Percentiles rank a stretch among this genome's conserved stretches.
These are phyloP conservation scores for Watsonalla binaria DNA, from an alignment of 2,888 invertebrate species.

Conservation along the genomic window DNA sequence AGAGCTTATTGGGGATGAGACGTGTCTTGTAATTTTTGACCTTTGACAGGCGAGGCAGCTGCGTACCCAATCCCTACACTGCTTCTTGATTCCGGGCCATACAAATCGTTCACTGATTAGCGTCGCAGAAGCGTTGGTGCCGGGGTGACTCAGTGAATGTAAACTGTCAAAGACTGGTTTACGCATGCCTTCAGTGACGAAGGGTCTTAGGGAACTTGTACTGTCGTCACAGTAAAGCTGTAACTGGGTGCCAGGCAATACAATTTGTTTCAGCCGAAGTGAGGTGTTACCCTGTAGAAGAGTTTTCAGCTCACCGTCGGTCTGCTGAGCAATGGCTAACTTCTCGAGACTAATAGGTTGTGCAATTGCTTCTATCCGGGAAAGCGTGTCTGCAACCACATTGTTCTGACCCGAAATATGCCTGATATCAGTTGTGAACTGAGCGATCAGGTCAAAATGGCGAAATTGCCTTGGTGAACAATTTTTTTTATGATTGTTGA, in stretches of 20 bases:
- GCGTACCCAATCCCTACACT: slow-evolving; percentile 33
- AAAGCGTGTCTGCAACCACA: slow-evolving; percentile 38
- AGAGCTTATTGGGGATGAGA: neutral
- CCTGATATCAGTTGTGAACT: slow-evolving; percentile 40
- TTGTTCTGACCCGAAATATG: slow-evolving; percentile 37
- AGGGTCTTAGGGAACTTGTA: slow-evolving; percentile 15
- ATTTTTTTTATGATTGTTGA: slow-evolving; percentile 27
- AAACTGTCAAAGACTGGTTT: slow-evolving; percentile 15
- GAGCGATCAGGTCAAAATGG: slow-evolving; percentile 35
- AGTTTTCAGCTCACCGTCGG: slow-evolving; percentile 14
- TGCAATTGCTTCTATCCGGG: slow-evolving; percentile 21
- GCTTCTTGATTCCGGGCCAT: slow-evolving; percentile 40
- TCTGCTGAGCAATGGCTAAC: slow-evolving; percentile 12
- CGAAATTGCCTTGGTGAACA: slow-evolving; percentile 37
- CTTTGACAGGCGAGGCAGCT: neutral
- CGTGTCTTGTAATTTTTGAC: neutral
- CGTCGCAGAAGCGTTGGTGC: neutral
- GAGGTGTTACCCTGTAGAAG: slow-evolving; percentile 7
- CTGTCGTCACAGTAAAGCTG: slow-evolving; percentile 15
- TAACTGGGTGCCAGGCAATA: slow-evolving; percentile 5
- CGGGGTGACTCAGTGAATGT: slow-evolving; percentile 8
- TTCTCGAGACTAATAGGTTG: slow-evolving; percentile 9
- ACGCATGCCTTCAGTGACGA: slow-evolving; percentile 10
- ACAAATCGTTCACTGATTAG: slow-evolving; percentile 37
- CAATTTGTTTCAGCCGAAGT: slow-evolving; percentile 10